These are phyloP conservation scores for Amia ocellicauda DNA, from an alignment of 2,113 vertebrate species.

Conservation along the genomic window DNA sequence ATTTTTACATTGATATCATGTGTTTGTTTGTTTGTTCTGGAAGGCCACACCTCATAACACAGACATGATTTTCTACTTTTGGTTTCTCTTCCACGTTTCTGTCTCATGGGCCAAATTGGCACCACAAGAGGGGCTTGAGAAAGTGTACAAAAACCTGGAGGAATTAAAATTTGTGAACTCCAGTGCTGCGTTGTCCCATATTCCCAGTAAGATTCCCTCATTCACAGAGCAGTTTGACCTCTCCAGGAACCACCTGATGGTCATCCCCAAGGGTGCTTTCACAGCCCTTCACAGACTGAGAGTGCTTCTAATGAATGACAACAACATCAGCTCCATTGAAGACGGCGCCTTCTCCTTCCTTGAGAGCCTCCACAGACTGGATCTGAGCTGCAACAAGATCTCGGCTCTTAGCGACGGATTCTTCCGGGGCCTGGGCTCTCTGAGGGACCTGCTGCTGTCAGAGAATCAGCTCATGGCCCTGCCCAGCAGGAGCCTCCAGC, in stretches of 20 bases:
- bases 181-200: conserved; percentile 32
- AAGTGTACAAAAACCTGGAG: conserved; percentile 52
- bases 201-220: conserved; percentile 48
- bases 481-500: conserved; percentile 48
- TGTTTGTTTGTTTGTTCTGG: conserved; percentile 8
- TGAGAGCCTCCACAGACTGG: conserved; percentile 66
- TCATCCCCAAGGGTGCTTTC: conserved; percentile 50
- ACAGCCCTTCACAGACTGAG: conserved; percentile 52
- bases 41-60: background rate
- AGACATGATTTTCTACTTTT: conserved; percentile 30
- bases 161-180: conserved; percentile 61
- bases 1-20: background rate
- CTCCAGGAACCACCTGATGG: conserved; percentile 58
- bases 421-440: conserved; percentile 55
- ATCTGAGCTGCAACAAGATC: conserved; percentile 68
- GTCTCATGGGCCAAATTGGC: conserved; percentile 26
- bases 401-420: conserved; percentile 51
- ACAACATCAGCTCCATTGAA: conserved; percentile 55
- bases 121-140: conserved; percentile 28
- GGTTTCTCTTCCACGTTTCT: conserved; percentile 37
- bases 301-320: conserved; percentile 64
- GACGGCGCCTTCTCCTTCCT: conserved; percentile 57
- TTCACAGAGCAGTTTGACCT: conserved; percentile 68
- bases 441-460: conserved; percentile 60
- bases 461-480: conserved; percentile 57